These are phyloP conservation scores for Drosophila mojavensis DNA, from an alignment of 1,140 invertebrate genomes.

Conservation along the genomic window DNA sequence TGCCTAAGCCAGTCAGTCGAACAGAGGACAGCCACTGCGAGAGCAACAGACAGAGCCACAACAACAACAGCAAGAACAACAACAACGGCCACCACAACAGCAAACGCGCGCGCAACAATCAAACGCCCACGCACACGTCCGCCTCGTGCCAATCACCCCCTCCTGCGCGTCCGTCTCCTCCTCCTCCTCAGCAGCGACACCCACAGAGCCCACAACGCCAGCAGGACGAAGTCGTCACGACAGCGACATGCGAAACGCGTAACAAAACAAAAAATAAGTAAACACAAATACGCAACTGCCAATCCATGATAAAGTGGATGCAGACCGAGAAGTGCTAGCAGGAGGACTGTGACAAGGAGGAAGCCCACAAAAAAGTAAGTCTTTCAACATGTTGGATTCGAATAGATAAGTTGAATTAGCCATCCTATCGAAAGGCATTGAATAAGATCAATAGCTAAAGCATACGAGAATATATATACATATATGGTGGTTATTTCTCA, in stretches of 20 bases:
- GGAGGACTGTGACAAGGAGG: slow-evolving; percentile 14
- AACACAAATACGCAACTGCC: slow-evolving; percentile 36
- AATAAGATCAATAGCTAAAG: no score
- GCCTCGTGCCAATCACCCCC: slow-evolving; percentile 3
- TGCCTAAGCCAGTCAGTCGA: slow-evolving; percentile 48
- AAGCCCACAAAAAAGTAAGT: slow-evolving; percentile 29
- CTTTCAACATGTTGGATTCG: neutral
- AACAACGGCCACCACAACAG: slow-evolving; percentile 10
- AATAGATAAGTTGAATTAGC: neutral
- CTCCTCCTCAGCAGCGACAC: neutral
- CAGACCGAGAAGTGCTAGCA: neutral
- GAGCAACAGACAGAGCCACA: slow-evolving; percentile 4
- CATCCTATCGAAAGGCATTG: no score
- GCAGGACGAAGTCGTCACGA: slow-evolving; percentile 20
- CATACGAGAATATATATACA: no score
- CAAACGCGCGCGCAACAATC: slow-evolving; percentile 63
- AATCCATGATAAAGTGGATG: slow-evolving; percentile 17
- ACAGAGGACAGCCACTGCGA: slow-evolving; percentile 12
- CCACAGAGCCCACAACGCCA: neutral
- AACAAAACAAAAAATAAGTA: slow-evolving; percentile 36
- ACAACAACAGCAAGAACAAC: slow-evolving; percentile 10
- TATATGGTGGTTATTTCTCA: no score
- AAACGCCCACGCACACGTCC: slow-evolving; percentile 36
- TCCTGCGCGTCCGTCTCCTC: neutral
- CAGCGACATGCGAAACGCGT: slow-evolving; percentile 42